Base-by-base conservation (phyloP, 2,888 invertebrate genomes). In the Tiphia femorata region DNA sequence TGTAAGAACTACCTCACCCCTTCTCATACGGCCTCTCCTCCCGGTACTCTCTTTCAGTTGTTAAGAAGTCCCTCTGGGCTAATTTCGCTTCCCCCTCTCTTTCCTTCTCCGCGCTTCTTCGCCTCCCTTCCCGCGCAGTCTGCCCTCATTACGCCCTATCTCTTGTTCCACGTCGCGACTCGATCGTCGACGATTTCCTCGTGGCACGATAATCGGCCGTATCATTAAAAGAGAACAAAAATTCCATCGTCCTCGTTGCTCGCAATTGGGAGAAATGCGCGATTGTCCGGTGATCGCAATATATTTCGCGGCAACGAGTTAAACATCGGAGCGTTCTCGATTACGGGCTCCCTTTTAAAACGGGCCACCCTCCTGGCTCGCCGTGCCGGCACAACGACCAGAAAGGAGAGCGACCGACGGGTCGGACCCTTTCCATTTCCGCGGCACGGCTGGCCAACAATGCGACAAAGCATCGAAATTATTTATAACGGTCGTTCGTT, bases 1-100 rank as follows among this genome's bases (percentile, higher is more conserved):
- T 73, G 75, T 75, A 69, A 78, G 75, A 75, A 73, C 66, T 70
- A 66, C 75, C 70, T 67, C 59, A 58, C 54, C 62, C 63, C 62
- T 63, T 57, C 70, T 63, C 62, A 50, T 58, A 52, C 55, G 51
- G 61, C 55, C 62, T 56, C 53, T 50, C 54, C 64, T 29, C 14
- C 12, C 43, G 20, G 57, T 46, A 57, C 62, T 72, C 78, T 78
- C 80, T 76, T 79, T 67, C 74, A 73, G 77, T 81, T 80, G 80
- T 82, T 82, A 81, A 82, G 81, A 80, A 81, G 73, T 81, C 81
- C 80, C 82, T 77, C 72, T 76, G 76, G 80, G 75, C 80, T 80
- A 80, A 80, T 82, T 82, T 78, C 50, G 47, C 55, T 49, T 57
- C 61, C 63, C 51, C 58, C 58, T 49, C 53, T 30, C 19, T 21